Percentiles rank a stretch among this genome's conserved stretches.
Conservation (phyloP, 2,113 vertebrate species). For the Rostratula benghalensis region DNA sequence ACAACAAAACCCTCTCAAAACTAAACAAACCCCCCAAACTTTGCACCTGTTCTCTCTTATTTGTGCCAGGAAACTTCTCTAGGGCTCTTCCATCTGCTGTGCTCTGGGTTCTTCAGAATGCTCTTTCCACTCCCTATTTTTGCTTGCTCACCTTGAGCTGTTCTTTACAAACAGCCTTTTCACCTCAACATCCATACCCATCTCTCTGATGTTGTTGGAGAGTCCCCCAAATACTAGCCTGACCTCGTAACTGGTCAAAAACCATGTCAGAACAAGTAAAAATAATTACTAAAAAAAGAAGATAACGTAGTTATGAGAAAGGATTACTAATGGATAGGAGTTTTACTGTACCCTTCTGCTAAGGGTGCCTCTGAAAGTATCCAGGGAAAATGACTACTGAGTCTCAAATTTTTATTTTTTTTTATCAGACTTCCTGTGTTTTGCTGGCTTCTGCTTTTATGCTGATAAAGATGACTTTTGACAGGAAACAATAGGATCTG, state of each 20-base stretch:
- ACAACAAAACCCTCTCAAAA: background rate
- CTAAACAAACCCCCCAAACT: background rate
- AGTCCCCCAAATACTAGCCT: background rate
- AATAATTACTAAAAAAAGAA: background rate
- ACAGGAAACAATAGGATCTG: slow-evolving; percentile 30
- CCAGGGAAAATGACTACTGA: background rate
- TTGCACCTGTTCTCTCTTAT: background rate
- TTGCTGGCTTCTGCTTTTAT: slow-evolving; percentile 15
- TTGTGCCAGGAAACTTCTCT: background rate
- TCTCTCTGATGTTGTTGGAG: background rate
- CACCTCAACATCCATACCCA: background rate
- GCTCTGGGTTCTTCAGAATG: background rate
- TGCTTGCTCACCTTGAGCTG: background rate
- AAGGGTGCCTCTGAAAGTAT: background rate
- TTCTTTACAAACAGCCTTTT: background rate
- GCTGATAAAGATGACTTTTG: slow-evolving; percentile 15
- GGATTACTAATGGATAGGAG: background rate
- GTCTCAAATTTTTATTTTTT: background rate
- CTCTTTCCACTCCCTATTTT: background rate
- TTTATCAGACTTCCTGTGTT: background rate
- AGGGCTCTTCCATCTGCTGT: background rate
- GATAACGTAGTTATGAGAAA: background rate
- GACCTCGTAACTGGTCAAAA: background rate
- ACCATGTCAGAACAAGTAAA: background rate
- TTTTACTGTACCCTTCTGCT: background rate